Percentiles rank a stretch among this genome's conserved stretches.
Evolutionary conservation across 1,140 invertebrate species (phyloP).

Genomic region (Bombus affinis): DNA sequence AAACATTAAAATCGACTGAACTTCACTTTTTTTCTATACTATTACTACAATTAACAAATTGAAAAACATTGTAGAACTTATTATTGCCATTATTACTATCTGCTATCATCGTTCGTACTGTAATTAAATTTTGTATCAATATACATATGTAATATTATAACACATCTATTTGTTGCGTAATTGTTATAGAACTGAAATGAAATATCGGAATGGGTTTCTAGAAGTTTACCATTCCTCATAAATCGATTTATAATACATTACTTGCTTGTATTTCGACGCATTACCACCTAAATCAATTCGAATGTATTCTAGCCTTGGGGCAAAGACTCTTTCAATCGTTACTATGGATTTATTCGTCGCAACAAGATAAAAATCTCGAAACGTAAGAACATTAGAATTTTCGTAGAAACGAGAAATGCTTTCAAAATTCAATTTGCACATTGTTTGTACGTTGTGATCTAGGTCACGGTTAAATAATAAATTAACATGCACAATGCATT

Average conservation of each 20-base stretch:
- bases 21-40: background rate
- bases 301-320: conserved; percentile 23
- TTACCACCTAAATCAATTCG: background rate
- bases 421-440: background rate
- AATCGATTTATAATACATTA: background rate
- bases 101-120: background rate
- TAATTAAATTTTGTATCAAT: no score
- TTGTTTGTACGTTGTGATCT: background rate
- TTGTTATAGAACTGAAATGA: background rate
- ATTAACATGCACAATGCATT: background rate
- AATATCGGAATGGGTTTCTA: no score
- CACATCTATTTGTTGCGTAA: background rate
- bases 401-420: background rate
- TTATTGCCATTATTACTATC: background rate
- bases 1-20: background rate
- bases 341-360: conserved; percentile 29
- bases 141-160: no score
- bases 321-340: background rate
- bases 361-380: background rate
- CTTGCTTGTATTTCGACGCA: no score
- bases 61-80: no score
- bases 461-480: background rate
- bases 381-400: background rate
- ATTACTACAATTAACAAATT: background rate
- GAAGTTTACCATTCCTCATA: background rate